Conservation (phyloP, 2,113 vertebrate genomes). For the Nipponia nippon region DNA sequence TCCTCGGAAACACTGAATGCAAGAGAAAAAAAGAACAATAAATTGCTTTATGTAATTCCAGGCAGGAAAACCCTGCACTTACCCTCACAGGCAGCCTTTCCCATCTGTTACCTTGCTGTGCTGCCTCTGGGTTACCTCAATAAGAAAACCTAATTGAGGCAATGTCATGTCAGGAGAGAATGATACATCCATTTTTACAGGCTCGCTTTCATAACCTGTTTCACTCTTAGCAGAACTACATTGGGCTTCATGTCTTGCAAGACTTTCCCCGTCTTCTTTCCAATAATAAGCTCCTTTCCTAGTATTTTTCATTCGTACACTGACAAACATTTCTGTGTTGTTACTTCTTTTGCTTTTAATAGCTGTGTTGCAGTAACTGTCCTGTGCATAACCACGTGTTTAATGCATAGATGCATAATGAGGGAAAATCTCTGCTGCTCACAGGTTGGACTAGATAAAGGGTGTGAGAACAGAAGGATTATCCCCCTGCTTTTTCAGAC, state of each 20-base stretch:
- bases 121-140: neutral
- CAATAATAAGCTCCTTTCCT: neutral
- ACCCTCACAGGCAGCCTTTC: neutral
- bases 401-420: neutral
- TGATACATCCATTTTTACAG: neutral
- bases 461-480: neutral
- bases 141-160: neutral
- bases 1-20: neutral
- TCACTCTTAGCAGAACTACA: neutral
- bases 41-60: neutral
- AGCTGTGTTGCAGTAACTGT: too few species aligned
- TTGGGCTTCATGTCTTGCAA: accelerated
- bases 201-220: neutral
- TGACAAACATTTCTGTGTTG: neutral
- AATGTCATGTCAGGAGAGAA: neutral
- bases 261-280: neutral
- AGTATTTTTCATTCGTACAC: neutral
- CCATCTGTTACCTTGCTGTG: neutral
- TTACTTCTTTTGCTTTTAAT: neutral
- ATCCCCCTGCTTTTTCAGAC: neutral
- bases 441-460: neutral
- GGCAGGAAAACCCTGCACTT: neutral
- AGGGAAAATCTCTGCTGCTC: neutral
- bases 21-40: neutral
- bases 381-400: neutral